phyloP scores from a whole-genome alignment of 2,888 invertebrate species.

The Zonitis immaculata region DNA sequence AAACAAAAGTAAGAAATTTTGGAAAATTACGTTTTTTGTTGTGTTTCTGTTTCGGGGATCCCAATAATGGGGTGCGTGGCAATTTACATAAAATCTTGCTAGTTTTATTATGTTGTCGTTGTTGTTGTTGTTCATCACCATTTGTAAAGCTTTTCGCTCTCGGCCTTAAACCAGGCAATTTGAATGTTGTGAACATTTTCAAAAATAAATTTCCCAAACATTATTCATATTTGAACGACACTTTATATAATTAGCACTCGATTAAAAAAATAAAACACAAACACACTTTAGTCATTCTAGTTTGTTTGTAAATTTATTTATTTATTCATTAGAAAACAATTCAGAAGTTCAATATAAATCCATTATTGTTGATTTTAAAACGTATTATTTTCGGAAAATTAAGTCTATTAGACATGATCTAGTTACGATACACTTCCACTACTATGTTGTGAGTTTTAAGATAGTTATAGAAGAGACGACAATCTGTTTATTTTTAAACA shows the following conservation, averaged over 20 bases:
- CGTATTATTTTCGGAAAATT: neutral
- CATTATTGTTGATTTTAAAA: no score
- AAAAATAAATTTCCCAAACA: neutral
- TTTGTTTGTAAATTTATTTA: no score
- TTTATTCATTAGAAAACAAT: no score
- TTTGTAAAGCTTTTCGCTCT: conserved; percentile 54
- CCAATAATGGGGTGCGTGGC: conserved; percentile 54
- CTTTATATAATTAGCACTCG: conserved; percentile 22
- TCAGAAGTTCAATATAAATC: no score
- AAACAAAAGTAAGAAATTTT: no score
- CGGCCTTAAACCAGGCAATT: conserved; percentile 52
- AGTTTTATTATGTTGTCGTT: conserved; percentile 11
- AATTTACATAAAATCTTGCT: conserved; percentile 53
- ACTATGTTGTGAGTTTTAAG: conserved; percentile 1
- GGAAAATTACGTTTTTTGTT: conserved; percentile 43
- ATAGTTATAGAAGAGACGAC: neutral
- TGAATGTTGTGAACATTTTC: conserved; percentile 57
- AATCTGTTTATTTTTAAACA: conserved; percentile 43
- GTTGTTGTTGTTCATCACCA: conserved; percentile 38
- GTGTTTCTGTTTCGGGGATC: conserved; percentile 49
- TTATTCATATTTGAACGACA: conserved; percentile 8
- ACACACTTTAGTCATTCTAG: no score
- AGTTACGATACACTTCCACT: neutral
- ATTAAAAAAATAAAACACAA: conserved; percentile 20
- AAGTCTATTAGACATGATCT: conserved; percentile 1